Conservation (phyloP, 2,113 vertebrate species). For the Psammodynastes pulverulentus region DNA sequence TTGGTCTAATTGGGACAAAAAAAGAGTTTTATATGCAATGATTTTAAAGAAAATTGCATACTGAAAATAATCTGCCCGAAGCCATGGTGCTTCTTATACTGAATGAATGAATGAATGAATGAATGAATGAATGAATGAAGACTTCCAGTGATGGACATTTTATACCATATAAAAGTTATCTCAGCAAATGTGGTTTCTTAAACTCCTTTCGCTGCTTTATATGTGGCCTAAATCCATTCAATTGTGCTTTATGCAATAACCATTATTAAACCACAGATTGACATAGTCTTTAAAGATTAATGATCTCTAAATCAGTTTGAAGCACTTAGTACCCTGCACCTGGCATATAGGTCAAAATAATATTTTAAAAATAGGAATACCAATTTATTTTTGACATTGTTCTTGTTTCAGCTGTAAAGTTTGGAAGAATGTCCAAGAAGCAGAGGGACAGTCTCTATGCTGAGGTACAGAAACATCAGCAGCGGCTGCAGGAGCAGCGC, state of each 20-base stretch:
- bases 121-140: not conserved
- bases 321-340: not conserved
- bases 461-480: slow-evolving; percentile 98
- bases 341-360: not conserved
- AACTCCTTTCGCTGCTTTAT: not conserved
- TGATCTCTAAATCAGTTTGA: not conserved
- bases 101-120: not conserved
- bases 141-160: not conserved
- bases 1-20: not conserved
- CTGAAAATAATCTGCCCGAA: not conserved
- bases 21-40: not conserved
- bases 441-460: slow-evolving; percentile 96
- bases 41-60: not conserved
- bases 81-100: not conserved
- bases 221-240: not conserved
- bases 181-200: not conserved
- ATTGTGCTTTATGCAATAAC: not conserved
- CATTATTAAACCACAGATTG: not conserved
- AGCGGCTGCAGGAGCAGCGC: slow-evolving; percentile 88
- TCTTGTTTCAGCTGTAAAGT: slow-evolving; percentile 87
- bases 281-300: not conserved
- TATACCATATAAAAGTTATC: not conserved
- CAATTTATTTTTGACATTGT: not conserved
- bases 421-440: slow-evolving; percentile 99
- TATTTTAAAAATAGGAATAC: not conserved